phyloP scores from a whole-genome alignment of 2,888 invertebrate genomes.

The Pyrgus malvae region DNA sequence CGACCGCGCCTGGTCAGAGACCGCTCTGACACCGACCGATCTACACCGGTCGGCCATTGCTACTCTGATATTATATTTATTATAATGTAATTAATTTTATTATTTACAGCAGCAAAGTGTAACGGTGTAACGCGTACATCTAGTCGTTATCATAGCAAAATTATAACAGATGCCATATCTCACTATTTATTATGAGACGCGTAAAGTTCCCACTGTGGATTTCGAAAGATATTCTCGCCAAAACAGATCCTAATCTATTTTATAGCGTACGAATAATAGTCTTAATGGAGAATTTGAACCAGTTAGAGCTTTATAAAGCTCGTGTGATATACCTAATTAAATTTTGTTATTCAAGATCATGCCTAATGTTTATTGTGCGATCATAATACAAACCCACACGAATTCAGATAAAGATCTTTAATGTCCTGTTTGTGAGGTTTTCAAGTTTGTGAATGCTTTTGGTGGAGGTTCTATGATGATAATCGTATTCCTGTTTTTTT shows the following conservation, averaged over 20 bases:
- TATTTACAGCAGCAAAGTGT: too few relatives aligned
- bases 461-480: too few relatives aligned
- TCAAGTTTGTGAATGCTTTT: too few relatives aligned
- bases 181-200: neutral
- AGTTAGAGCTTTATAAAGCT: constrained; percentile 9
- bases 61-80: too few relatives aligned
- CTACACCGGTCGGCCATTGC: too few relatives aligned
- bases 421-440: too few relatives aligned
- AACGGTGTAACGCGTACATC: too few relatives aligned
- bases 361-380: constrained; percentile 10
- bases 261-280: constrained; percentile 11
- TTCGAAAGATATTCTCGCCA: constrained; percentile 16
- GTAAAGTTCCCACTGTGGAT: constrained; percentile 16
- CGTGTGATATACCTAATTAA: constrained; percentile 5
- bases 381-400: neutral
- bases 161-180: neutral
- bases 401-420: too few relatives aligned
- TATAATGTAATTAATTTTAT: too few relatives aligned
- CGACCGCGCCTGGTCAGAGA: too few relatives aligned
- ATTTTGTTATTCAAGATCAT: constrained; percentile 3
- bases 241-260: constrained; percentile 10
- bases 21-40: too few relatives aligned
- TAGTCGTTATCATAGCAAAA: neutral
- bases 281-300: constrained; percentile 16
- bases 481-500: too few relatives aligned